Conservation (phyloP, 2,113 vertebrate species). For the Garra rufa region DNA sequence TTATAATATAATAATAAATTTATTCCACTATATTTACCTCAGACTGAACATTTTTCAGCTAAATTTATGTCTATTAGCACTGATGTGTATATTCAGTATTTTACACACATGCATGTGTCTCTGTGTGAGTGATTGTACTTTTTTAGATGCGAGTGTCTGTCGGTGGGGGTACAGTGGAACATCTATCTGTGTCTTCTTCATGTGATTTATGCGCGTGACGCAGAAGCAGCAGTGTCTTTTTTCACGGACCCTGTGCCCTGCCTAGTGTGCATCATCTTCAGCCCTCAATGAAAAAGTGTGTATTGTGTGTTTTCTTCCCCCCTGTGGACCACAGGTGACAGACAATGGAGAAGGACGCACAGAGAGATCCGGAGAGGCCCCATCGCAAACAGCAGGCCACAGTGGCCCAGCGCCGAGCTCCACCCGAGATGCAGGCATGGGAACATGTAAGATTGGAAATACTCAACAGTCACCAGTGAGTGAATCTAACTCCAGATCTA, state of each 20-base stretch:
- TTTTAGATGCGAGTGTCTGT: neutral
- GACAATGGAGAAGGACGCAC: constrained; percentile 51
- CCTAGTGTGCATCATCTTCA: neutral
- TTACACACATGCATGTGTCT: neutral
- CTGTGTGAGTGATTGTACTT: neutral
- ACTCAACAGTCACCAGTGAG: constrained; percentile 65
- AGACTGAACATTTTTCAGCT: neutral
- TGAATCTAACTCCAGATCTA: constrained; percentile 19
- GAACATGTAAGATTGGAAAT: constrained; percentile 54
- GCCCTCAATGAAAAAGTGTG: neutral
- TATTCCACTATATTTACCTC: no score
- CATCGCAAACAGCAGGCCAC: constrained; percentile 50
- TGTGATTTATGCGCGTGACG: constrained; percentile 24
- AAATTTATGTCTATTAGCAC: neutral
- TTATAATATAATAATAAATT: no score
- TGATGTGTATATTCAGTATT: neutral
- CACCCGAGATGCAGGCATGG: constrained; percentile 8
- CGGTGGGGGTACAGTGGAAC: neutral
- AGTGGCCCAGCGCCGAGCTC: constrained; percentile 56
- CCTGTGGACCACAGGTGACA: constrained; percentile 58
- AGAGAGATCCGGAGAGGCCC: constrained; percentile 48
- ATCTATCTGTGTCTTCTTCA: constrained; percentile 3
- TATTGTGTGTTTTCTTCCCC: constrained; percentile 42
- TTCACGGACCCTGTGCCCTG: neutral
- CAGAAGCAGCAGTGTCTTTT: neutral